Base-by-base conservation (phyloP, 2,888 invertebrate species). In the Scaptomyza flava region DNA sequence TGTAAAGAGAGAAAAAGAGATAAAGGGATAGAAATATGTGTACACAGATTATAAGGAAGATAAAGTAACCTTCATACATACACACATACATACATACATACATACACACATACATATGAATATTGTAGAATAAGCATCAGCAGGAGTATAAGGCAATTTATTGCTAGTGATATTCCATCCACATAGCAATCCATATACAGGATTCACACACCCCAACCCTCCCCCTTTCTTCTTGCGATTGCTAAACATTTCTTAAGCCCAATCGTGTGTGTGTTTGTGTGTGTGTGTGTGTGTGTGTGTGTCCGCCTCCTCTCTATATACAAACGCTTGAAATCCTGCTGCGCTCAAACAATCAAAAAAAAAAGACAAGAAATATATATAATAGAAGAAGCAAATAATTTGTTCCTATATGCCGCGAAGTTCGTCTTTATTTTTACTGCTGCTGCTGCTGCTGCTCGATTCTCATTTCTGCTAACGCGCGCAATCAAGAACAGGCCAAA, bases 381-480 rank as follows among this genome's bases (percentile, higher is more conserved):
- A 12, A n/a, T 2, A 6, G 2, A 30, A 27, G 9, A 30, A 46
- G 12, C 33, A 70, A 72, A 77, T 54, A 56, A 53, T 63, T 81
- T 68, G 77, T 72, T 77, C 77, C 70, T 85, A 77, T 76, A 56
- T 88, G 83, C 83, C 79, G 83, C 83, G 72, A 66, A 58, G 67
- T 83, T 72, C 64, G 72, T 72, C 60, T 60, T 58, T 42, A 57
- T 47, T 42, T 50, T 17, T 17, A 1, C 17, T 33, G 48, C 41
- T 54, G 41, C 46, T 65, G 46, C 43, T 67, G 34, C 50, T 77
- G 58, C 65, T 81, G 76, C 87, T 77, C 79, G 81, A 87, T 82
- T 82, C 84, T 82, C 82, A 82, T 87, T 82, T 79, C 71, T 81
- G 81, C 79, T 81, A 87, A 81, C 87, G 83, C 86, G 81, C 81